Percentiles rank a stretch among this genome's conserved stretches.
Evolutionary conservation across 2,888 invertebrate species (phyloP).

Genomic region (Pocota personata): DNA sequence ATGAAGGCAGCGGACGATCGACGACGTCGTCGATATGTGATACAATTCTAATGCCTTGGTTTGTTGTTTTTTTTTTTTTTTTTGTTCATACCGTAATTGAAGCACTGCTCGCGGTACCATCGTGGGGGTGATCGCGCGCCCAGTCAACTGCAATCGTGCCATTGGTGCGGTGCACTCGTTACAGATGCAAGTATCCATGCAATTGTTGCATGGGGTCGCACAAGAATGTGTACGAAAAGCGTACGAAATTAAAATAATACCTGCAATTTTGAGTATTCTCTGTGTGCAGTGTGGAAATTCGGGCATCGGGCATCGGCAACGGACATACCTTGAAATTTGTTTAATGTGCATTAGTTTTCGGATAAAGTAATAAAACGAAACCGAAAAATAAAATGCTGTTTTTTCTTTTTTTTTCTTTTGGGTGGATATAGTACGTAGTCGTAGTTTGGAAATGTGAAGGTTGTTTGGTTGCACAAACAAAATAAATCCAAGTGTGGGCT

Average conservation of each 20-base stretch:
- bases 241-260: constrained; percentile 67
- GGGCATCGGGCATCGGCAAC: constrained; percentile 47
- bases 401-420: not conserved
- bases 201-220: constrained; percentile 32
- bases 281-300: constrained; percentile 47
- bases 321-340: constrained; percentile 69
- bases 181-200: constrained; percentile 46
- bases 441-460: constrained; percentile 43
- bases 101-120: constrained; percentile 34
- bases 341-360: constrained; percentile 45
- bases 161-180: constrained; percentile 52
- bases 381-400: not conserved
- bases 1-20: constrained; percentile 26
- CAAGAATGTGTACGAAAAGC: constrained; percentile 57
- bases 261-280: constrained; percentile 54
- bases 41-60: constrained; percentile 44
- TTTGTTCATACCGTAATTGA: constrained; percentile 40
- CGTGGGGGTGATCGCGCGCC: constrained; percentile 62
- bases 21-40: constrained; percentile 36
- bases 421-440: not conserved
- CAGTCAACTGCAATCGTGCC: constrained; percentile 59
- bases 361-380: constrained; percentile 36
- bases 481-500: constrained; percentile 20
- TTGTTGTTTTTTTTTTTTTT: constrained; percentile 3
- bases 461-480: constrained; percentile 37